Base-by-base conservation (phyloP, 64 coral and sea anemone genomes). In the Porites lutea region DNA sequence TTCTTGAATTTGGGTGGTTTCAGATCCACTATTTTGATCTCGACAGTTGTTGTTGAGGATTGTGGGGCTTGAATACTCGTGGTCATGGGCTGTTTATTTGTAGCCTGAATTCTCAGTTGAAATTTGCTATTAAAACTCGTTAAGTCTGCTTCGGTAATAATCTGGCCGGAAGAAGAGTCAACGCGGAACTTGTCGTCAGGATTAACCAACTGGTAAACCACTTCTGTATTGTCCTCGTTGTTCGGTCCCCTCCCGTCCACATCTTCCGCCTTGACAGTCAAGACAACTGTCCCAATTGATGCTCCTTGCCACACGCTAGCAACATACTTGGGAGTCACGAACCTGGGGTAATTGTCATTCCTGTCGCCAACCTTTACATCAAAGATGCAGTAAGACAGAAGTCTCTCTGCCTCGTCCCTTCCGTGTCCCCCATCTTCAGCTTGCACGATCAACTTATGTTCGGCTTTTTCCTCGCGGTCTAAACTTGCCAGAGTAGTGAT, bases 311-410 rank as follows among this genome's bases (percentile, higher is more conserved):
- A 85, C 5, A 87, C 84, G 57, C 82, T 92, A 22, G 73, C 95
- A 72, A 4, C 19, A 45, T 97, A 97, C 18, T 63, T 46, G 7
- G 88, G 71, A 27, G 88, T 79, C 9, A 76, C 50, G 61, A 97
- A 97, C 27, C 74, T 51, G 23, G 95, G 95, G 13, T 87, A 97
- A 45, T 91, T 86, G 52, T 97, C 95, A 21, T 97, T 97, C 3
- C n/a, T 67, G 48, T 97, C 95, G 4, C 52, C 57, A 67, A 97
- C 88, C 27, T 77, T 43, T 0, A 97, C 88, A 2, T 66, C 74
- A 3, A 97, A 13, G 21, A 91, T 80, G 27, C 92, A 94, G 10
- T 91, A 90, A 5, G 88, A 82, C 10, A 97, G 82, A 77, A 97
- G 83, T 16, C 95, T 74, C 64, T 87, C 82, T 2, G 82, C 76